These are phyloP conservation scores for Echinops telfairi DNA, from an alignment of 2,113 vertebrate genomes.

Conservation along the genomic window DNA sequence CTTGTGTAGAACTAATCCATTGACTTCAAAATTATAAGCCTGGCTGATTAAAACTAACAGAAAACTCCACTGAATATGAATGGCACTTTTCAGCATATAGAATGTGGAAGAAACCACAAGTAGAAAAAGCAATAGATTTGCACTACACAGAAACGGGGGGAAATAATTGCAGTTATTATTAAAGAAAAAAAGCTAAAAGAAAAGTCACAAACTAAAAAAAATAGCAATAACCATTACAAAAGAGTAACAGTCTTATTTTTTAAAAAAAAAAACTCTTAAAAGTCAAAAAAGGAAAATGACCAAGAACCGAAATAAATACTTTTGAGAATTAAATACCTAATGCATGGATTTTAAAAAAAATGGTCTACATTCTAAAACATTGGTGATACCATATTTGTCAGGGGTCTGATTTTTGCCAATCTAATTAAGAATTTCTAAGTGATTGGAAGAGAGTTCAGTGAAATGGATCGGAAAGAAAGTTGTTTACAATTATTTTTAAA, in stretches of 20 bases:
- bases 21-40: constrained; percentile 54
- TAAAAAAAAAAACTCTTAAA: constrained; percentile 41
- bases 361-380: constrained; percentile 39
- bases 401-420: neutral
- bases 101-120: constrained; percentile 53
- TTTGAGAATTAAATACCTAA: constrained; percentile 32
- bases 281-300: constrained; percentile 41
- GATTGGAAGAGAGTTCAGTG: neutral
- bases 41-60: constrained; percentile 54
- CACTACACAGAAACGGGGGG: constrained; percentile 20
- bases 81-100: constrained; percentile 62
- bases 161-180: constrained; percentile 45
- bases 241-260: neutral
- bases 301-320: constrained; percentile 33
- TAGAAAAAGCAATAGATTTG: constrained; percentile 62
- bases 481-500: constrained; percentile 26
- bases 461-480: constrained; percentile 6
- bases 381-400: neutral
- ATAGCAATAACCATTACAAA: constrained; percentile 58
- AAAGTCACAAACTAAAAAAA: constrained; percentile 23
- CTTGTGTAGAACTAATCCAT: constrained; percentile 45
- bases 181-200: constrained; percentile 47
- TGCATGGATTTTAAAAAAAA: neutral
- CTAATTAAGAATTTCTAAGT: constrained; percentile 37
- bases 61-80: constrained; percentile 42